phyloP scores from a whole-genome alignment of 2,888 invertebrate species.

The Drosophila testacea region DNA sequence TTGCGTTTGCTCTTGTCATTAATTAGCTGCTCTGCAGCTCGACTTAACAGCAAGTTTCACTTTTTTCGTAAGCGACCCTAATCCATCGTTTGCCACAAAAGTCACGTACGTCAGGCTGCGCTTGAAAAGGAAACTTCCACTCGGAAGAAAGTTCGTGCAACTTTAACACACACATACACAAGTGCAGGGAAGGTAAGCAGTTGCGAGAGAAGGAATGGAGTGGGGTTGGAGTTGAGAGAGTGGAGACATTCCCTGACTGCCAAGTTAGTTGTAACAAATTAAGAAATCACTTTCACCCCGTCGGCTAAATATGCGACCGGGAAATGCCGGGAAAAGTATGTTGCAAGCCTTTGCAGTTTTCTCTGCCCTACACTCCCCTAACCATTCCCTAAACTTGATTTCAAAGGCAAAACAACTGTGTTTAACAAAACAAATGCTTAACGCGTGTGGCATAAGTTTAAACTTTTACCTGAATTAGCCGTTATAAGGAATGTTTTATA shows the following conservation, averaged over 20 bases:
- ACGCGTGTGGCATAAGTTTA: slow-evolving; percentile 12
- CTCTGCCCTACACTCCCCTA: background rate
- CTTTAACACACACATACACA: slow-evolving; percentile 35
- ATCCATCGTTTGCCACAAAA: slow-evolving; percentile 78
- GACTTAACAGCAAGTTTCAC: slow-evolving; percentile 64
- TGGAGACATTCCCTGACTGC: slow-evolving; percentile 27
- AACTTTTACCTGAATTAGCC: background rate
- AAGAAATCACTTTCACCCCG: slow-evolving; percentile 81
- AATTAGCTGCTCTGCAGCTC: slow-evolving; percentile 52
- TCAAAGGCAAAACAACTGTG: slow-evolving; percentile 40
- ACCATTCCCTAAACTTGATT: background rate
- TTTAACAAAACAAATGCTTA: slow-evolving; percentile 48
- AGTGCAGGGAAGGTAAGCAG: background rate
- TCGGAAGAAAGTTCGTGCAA: slow-evolving; percentile 63
- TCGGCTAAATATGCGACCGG: slow-evolving; percentile 41
- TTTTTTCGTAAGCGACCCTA: slow-evolving; percentile 63
- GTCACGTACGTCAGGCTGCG: slow-evolving; percentile 68
- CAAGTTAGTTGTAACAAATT: slow-evolving; percentile 73
- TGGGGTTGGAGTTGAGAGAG: background rate
- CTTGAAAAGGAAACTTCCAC: slow-evolving; percentile 68
- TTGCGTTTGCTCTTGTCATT: slow-evolving; percentile 52
- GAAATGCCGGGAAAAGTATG: slow-evolving; percentile 21
- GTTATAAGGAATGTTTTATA: slow-evolving; percentile 21
- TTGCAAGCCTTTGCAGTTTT: slow-evolving; percentile 21
- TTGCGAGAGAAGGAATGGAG: background rate